phyloP scores from a whole-genome alignment of 2,888 invertebrate genomes.

The Netelia inedita region DNA sequence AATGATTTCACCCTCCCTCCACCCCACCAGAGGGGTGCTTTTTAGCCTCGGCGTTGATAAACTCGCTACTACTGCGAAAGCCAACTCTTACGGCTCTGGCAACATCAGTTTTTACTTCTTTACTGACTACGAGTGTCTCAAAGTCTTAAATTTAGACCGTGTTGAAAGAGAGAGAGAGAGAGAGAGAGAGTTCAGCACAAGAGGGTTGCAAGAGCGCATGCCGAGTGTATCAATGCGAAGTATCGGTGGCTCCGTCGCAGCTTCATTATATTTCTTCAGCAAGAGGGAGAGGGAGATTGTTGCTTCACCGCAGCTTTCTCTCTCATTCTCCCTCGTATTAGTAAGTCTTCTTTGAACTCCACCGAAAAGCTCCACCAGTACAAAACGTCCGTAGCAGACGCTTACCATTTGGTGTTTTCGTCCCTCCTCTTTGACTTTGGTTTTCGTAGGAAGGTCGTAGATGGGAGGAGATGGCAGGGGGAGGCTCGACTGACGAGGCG shows the following conservation, averaged over 20 bases:
- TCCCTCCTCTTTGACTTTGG: conserved; percentile 50
- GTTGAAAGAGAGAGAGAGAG: background rate
- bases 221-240: conserved; percentile 48
- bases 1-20: background rate
- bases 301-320: conserved; percentile 60
- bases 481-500: conserved; percentile 3
- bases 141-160: conserved; percentile 10
- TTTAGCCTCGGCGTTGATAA: background rate
- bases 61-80: background rate
- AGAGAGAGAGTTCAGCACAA: conserved; percentile 12
- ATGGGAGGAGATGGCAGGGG: background rate
- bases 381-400: conserved; percentile 39
- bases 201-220: conserved; percentile 18
- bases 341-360: conserved; percentile 63
- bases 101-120: background rate
- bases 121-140: background rate
- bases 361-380: conserved; percentile 26
- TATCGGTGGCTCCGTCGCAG: conserved; percentile 49
- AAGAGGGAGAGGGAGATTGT: conserved; percentile 64
- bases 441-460: conserved; percentile 5
- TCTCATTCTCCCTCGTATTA: conserved; percentile 24
- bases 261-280: conserved; percentile 62
- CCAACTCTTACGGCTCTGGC: background rate
- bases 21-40: conserved; percentile 2
- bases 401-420: conserved; percentile 57